Conservation (phyloP, 2,888 invertebrate genomes). For the Plebejus melissa region DNA sequence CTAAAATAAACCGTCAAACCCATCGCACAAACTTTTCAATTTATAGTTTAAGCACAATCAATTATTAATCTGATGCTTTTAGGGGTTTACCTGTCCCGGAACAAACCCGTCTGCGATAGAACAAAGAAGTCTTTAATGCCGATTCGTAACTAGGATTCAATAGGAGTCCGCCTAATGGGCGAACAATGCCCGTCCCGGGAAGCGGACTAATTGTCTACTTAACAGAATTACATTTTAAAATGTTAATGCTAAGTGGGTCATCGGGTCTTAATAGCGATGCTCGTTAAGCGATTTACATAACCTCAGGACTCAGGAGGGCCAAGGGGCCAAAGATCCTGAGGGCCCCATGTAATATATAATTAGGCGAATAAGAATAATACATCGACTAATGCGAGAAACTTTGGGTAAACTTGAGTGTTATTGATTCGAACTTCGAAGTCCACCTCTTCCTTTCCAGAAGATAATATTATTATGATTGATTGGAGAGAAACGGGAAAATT, state of each 20-base stretch:
- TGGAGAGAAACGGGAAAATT: background rate
- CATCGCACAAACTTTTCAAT: background rate
- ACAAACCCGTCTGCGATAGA: background rate
- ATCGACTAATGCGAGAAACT: background rate
- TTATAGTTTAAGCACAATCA: background rate
- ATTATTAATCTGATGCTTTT: background rate
- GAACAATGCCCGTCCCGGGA: constrained; percentile 44
- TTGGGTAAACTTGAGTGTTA: background rate
- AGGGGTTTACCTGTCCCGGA: background rate
- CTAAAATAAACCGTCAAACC: background rate
- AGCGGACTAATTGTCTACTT: constrained; percentile 68
- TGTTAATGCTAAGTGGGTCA: constrained; percentile 68
- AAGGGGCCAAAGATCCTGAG: constrained; percentile 5
- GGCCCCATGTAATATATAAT: constrained; percentile 1
- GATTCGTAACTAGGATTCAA: constrained; percentile 17
- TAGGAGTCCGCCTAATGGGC: constrained; percentile 10
- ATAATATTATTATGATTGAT: background rate
- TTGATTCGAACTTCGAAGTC: background rate
- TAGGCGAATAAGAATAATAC: background rate
- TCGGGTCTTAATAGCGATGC: constrained; percentile 55
- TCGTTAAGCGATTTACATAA: constrained; percentile 71
- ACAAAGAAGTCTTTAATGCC: constrained; percentile 15
- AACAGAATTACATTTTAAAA: constrained; percentile 67
- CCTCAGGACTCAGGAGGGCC: constrained; percentile 40
- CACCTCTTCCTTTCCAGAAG: too few relatives aligned